Conservation (phyloP, 2,797 vertebrate genomes). For the Malurus leucopterus region DNA sequence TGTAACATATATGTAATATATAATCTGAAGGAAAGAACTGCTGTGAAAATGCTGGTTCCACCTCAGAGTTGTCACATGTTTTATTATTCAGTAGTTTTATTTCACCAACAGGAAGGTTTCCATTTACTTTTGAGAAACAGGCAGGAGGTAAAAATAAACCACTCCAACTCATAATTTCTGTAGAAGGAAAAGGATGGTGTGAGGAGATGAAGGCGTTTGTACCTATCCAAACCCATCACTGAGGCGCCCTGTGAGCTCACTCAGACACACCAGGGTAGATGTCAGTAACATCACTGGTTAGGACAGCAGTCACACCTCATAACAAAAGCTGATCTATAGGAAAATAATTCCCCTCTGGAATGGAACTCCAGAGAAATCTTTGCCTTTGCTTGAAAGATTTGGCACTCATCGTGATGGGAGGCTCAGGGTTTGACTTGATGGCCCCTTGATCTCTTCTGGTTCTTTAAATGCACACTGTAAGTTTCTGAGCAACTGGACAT, state of each 20-base stretch:
- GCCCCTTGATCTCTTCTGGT: not conserved
- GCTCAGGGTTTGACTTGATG: not conserved
- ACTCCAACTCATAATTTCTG: not conserved
- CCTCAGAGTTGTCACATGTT: conserved; percentile 14
- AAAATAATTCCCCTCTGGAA: not conserved
- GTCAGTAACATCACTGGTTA: not conserved
- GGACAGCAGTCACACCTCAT: not conserved
- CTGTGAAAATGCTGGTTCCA: conserved; percentile 42
- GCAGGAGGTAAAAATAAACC: not conserved
- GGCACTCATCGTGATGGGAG: not conserved
- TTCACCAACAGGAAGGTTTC: not conserved
- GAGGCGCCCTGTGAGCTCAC: not conserved
- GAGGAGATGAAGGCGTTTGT: not conserved
- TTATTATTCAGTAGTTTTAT: conserved; percentile 55
- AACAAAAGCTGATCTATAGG: not conserved
- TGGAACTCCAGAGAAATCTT: not conserved
- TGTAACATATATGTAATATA: not conserved
- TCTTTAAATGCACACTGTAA: not conserved
- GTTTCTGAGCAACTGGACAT: not conserved
- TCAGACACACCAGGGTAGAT: not conserved
- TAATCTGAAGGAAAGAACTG: not conserved
- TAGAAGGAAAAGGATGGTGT: not conserved
- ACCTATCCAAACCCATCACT: not conserved
- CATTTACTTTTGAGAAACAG: conserved; percentile 1
- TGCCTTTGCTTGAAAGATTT: not conserved